These are phyloP conservation scores for Parnassius apollo DNA, from an alignment of 2,888 invertebrate species.

Conservation along the genomic window DNA sequence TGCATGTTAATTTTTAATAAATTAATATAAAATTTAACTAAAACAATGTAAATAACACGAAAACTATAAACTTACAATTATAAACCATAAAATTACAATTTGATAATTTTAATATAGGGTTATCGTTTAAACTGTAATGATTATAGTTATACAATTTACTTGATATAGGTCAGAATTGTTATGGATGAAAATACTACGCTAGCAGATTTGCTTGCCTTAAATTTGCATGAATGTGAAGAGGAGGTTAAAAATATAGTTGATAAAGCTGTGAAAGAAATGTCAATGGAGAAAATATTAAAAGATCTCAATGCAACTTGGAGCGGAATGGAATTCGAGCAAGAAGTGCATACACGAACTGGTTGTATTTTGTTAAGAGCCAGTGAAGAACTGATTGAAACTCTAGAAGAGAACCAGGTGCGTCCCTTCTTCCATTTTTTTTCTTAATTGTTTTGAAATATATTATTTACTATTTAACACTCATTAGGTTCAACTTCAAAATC, in stretches of 20 bases:
- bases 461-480: slow-evolving; percentile 14
- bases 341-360: slow-evolving; percentile 92
- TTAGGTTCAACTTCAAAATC: slow-evolving; percentile 95
- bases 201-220: slow-evolving; percentile 93
- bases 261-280: slow-evolving; percentile 99
- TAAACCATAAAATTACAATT: no score
- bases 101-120: no score
- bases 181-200: slow-evolving; percentile 96
- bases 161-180: slow-evolving; percentile 90
- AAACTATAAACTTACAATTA: no score
- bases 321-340: slow-evolving; percentile 95
- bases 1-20: slow-evolving; percentile 11
- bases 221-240: slow-evolving; percentile 98
- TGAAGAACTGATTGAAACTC: slow-evolving; percentile 97
- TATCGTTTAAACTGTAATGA: no score
- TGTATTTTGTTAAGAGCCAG: slow-evolving; percentile 92
- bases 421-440: no score
- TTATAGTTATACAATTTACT: neutral
- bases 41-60: slow-evolving; percentile 13
- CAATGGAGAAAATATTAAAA: slow-evolving; percentile 96
- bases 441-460: no score
- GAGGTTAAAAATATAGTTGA: slow-evolving; percentile 98
- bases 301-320: slow-evolving; percentile 96
- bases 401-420: slow-evolving; percentile 95
- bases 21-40: slow-evolving; percentile 1